Evolutionary conservation across 2,113 vertebrate species (phyloP).

Genomic region (Antechinus stuartii): DNA sequence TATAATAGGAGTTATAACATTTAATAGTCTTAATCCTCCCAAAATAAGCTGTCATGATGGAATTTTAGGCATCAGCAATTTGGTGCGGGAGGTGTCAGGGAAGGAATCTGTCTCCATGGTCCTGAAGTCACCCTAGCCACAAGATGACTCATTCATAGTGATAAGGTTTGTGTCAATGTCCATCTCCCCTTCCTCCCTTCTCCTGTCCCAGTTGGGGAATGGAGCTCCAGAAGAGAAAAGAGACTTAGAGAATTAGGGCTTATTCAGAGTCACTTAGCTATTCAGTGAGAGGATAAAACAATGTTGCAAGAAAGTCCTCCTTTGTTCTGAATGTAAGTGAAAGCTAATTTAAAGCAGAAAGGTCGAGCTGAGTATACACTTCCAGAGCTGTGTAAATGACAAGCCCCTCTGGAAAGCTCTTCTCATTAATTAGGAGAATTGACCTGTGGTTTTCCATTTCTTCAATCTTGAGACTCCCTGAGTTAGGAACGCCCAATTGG

Average conservation of each 20-base stretch:
- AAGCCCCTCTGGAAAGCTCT: not conserved
- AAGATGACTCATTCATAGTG: not conserved
- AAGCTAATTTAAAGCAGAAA: not conserved
- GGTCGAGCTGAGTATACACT: not conserved
- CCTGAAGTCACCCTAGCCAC: not conserved
- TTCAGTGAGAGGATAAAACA: not conserved
- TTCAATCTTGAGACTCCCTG: not conserved
- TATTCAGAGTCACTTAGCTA: not conserved
- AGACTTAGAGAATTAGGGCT: not conserved
- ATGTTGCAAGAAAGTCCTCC: not conserved
- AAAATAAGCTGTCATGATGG: constrained; percentile 1
- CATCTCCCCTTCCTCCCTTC: not conserved
- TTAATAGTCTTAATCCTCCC: not conserved
- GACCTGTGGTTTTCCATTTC: constrained; percentile 1
- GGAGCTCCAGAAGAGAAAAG: not conserved
- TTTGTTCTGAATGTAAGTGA: not conserved
- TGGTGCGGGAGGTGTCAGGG: not conserved
- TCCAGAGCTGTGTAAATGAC: constrained; percentile 2
- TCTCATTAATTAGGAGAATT: not conserved
- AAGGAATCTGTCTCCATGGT: not conserved
- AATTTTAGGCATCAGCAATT: not conserved
- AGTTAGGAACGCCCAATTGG: not conserved
- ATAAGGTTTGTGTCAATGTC: not conserved
- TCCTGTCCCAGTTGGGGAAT: not conserved
- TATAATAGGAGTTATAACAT: not conserved